Conservation (phyloP, 2,888 invertebrate species). For the Petrophora chlorosata region DNA sequence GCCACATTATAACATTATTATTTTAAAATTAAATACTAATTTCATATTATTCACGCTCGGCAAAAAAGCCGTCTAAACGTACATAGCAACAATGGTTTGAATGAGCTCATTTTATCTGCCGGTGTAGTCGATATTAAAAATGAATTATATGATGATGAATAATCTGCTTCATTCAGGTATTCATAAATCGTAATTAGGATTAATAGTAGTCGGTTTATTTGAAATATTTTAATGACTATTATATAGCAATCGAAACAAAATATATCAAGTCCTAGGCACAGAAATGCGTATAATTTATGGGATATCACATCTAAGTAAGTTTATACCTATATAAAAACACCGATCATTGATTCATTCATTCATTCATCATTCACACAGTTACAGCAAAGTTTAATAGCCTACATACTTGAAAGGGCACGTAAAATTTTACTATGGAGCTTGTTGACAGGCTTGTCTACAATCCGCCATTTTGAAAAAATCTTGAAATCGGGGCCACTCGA, state of each 20-base stretch:
- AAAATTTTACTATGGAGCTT: too few relatives aligned
- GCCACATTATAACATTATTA: constrained; percentile 23
- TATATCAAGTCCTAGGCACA: constrained; percentile 4
- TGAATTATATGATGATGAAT: constrained; percentile 5
- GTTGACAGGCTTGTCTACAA: too few relatives aligned
- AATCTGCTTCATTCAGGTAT: constrained; percentile 14
- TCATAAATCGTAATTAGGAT: constrained; percentile 18
- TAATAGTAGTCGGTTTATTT: constrained; percentile 3
- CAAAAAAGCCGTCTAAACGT: constrained; percentile 13
- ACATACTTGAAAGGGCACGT: too few relatives aligned
- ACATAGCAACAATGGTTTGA: constrained; percentile 20
- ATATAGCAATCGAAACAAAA: constrained; percentile 18
- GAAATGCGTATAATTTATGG: constrained; percentile 39
- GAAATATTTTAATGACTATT: constrained; percentile 1
- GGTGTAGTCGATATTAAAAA: constrained; percentile 5
- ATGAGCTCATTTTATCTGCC: constrained; percentile 14
- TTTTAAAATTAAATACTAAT: constrained; percentile 28
- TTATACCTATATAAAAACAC: too few relatives aligned
- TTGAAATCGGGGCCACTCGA: too few relatives aligned
- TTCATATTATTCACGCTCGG: constrained; percentile 18
- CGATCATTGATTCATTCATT: too few relatives aligned
- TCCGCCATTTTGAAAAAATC: too few relatives aligned
- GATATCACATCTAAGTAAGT: too few relatives aligned
- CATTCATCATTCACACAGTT: too few relatives aligned
- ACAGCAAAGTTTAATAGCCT: too few relatives aligned